Conservation (phyloP, 2,888 invertebrate genomes). For the Osedax frankpressi region DNA sequence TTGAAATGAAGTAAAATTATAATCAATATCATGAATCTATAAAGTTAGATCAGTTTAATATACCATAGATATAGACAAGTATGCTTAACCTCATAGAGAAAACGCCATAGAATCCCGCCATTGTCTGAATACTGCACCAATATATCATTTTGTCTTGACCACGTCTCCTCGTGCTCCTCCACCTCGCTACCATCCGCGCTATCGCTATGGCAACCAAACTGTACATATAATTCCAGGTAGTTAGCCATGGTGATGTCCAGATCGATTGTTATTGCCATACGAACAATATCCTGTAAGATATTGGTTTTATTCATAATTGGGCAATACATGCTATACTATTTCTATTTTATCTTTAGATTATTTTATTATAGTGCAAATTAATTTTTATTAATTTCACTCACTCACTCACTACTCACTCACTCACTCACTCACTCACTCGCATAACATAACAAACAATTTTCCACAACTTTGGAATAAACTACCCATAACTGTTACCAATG, state of each 20-base stretch:
- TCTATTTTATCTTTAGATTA: neutral
- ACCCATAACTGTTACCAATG: no score
- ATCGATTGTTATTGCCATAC: constrained; percentile 43
- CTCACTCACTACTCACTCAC: neutral
- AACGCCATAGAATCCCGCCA: constrained; percentile 47
- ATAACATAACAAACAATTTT: neutral
- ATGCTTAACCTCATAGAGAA: constrained; percentile 42
- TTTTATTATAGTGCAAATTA: neutral
- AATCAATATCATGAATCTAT: no score
- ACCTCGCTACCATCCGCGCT: constrained; percentile 16
- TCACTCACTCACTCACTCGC: neutral
- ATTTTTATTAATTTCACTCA: neutral
- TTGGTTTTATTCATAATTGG: neutral
- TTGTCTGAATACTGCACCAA: constrained; percentile 47
- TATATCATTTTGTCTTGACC: constrained; percentile 41
- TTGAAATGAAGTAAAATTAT: no score
- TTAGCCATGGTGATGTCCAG: constrained; percentile 45
- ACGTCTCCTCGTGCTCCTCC: constrained; percentile 18
- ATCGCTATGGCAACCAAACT: constrained; percentile 38
- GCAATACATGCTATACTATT: neutral
- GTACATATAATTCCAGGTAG: constrained; percentile 43
- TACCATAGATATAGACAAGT: no score
- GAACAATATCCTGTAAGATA: constrained; percentile 36
- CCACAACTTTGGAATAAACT: no score
- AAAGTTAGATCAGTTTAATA: no score